These are phyloP conservation scores for Pinctada fucata DNA, from an alignment of 2,888 invertebrate species.

Conservation along the genomic window DNA sequence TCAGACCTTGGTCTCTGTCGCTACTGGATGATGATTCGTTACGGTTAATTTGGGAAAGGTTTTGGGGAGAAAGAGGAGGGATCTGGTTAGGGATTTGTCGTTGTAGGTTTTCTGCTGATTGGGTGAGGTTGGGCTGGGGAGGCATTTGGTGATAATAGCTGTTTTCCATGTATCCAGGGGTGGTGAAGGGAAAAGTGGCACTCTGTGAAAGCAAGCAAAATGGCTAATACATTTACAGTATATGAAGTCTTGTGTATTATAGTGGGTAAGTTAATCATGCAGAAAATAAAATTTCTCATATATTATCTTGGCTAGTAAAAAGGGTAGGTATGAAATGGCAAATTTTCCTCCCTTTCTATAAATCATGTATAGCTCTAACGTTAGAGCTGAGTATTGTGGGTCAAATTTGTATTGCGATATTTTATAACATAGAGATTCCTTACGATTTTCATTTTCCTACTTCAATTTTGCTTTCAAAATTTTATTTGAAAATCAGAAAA, in stretches of 20 bases:
- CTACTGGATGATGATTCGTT: constrained; percentile 41
- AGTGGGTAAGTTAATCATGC: neutral
- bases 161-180: constrained; percentile 28
- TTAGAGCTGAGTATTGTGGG: no score
- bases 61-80: neutral
- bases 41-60: constrained; percentile 6
- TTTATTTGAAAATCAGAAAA: no score
- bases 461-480: no score
- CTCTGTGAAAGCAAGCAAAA: constrained; percentile 33
- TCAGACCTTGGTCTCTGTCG: constrained; percentile 22
- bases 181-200: constrained; percentile 40
- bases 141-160: constrained; percentile 28
- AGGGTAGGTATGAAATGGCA: no score
- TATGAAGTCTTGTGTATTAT: neutral
- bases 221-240: neutral
- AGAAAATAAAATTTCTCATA: neutral
- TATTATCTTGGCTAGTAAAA: no score
- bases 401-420: no score
- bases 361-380: no score
- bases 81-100: constrained; percentile 23
- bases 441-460: no score
- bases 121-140: constrained; percentile 27
- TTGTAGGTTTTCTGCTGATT: constrained; percentile 38
- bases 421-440: no score
- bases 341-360: no score